Base-by-base conservation (phyloP, 2,113 vertebrate species). In the Platichthys stellatus region DNA sequence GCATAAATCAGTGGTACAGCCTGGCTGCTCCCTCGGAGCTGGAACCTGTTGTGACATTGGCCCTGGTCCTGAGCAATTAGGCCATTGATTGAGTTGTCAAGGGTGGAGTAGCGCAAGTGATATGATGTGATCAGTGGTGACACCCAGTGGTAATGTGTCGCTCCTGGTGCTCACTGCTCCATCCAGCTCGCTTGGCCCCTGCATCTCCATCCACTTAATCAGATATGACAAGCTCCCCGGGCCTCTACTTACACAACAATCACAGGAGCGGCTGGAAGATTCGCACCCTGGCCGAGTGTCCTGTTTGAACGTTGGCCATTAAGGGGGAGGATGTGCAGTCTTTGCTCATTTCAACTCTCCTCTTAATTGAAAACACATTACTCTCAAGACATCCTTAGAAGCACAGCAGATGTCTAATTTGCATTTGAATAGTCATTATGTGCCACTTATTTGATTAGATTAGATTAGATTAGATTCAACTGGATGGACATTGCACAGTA, bases 331-430 rank as follows among this genome's bases (percentile, higher is more conserved):
- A 74, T 81, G 40, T 43, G 40, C 10, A 43, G 10, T 43, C 40
- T 43, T 43, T 43, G 40, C 40, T 43, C 40, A 43, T 43, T 43
- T 13, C 12, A 13, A 4, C 40, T 53, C 59, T 77, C 18, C 59
- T 77, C 18, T 78, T 85, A 82, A 85, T 76, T 77, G 69, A 82
- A 86, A 86, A 84, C 82, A 74, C 63, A 71, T 82, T 77, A 82
- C 63, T 76, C 75, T 86, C 74, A 78, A 84, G 86, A 86, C 84
- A 81, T 72, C 53, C 63, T 80, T 64, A 74, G 77, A 83, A 83
- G 67, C 81, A 56, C 76, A 84, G 82, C 92, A 93, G 89, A 91
- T 92, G 90, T 90, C 69, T 91, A 90, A 88, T 84, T 84, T 86
- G 62, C 43, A 43, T 81, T 86, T 89, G 92, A 85, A 91, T 90